Evolutionary conservation across 2,113 vertebrate species (phyloP).

Genomic region (Anolis carolinensis): DNA sequence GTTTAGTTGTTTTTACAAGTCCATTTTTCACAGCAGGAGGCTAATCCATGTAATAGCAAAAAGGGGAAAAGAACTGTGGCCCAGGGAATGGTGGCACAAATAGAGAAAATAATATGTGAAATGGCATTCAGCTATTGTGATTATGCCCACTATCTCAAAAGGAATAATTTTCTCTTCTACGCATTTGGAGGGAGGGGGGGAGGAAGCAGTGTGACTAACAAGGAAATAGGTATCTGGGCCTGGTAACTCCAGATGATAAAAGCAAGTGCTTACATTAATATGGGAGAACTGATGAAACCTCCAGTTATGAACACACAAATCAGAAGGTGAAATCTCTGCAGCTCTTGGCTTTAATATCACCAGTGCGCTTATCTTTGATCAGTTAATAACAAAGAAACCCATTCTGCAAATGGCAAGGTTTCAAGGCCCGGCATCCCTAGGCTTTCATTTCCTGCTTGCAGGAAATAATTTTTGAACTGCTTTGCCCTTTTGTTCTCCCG

Average conservation of each 20-base stretch:
- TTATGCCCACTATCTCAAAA: background rate
- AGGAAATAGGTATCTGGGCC: constrained; percentile 41
- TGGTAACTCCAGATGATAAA: constrained; percentile 35
- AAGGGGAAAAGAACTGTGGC: background rate
- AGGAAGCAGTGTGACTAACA: background rate
- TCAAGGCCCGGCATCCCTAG: constrained; percentile 48
- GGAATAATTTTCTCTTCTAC: constrained; percentile 4
- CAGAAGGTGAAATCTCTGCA: constrained; percentile 52
- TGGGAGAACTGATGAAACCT: constrained; percentile 47
- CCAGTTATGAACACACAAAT: constrained; percentile 53
- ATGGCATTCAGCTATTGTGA: background rate
- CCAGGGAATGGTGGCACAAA: no score
- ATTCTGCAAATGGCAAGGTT: constrained; percentile 55
- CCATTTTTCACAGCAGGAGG: background rate
- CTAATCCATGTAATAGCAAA: background rate
- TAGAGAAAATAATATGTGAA: background rate
- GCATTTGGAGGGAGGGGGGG: constrained; percentile 12
- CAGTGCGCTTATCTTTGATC: constrained; percentile 76
- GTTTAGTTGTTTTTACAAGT: background rate
- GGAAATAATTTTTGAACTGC: constrained; percentile 86
- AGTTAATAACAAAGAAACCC: constrained; percentile 78
- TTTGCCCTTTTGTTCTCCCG: constrained; percentile 68
- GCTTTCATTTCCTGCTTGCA: constrained; percentile 94
- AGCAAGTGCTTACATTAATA: constrained; percentile 47
- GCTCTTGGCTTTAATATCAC: constrained; percentile 72